phyloP scores from a whole-genome alignment of 2,888 invertebrate genomes.

The Diadegma fenestrale region DNA sequence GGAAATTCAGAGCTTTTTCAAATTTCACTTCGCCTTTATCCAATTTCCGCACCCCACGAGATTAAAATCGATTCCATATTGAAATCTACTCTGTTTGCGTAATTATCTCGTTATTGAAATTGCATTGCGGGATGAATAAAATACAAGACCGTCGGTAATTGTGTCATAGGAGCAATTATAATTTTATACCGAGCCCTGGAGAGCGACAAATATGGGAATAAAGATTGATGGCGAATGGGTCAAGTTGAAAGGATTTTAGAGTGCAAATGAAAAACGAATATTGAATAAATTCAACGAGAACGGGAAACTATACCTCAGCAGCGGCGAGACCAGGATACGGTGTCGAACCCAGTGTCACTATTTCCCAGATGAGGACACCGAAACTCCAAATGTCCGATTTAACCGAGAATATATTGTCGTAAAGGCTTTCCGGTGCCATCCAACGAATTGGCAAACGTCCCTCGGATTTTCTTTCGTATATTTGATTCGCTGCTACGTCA shows the following conservation, averaged over 20 bases:
- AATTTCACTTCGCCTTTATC: background rate
- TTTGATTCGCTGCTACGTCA: conserved; percentile 94
- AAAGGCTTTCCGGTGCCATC: conserved; percentile 98
- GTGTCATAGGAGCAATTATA: background rate
- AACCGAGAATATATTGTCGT: conserved; percentile 96
- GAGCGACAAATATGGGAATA: background rate
- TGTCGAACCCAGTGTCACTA: conserved; percentile 97
- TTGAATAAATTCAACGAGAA: too few species aligned
- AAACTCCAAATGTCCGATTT: conserved; percentile 99
- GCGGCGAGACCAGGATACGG: conserved; percentile 97
- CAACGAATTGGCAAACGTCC: conserved; percentile 90
- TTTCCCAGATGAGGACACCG: conserved; percentile 97
- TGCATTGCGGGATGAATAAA: background rate
- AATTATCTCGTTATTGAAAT: background rate
- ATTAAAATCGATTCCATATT: background rate
- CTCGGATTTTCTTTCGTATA: conserved; percentile 95
- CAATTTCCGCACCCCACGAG: background rate
- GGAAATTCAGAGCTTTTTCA: background rate
- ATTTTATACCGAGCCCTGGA: background rate
- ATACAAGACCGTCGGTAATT: background rate
- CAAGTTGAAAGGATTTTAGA: background rate
- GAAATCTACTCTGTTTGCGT: background rate
- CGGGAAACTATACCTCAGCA: conserved; percentile 94
- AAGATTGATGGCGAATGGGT: background rate
- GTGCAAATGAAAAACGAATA: background rate